Evolutionary conservation across 2,888 invertebrate genomes (phyloP).

Genomic region (Gasteruption jaculator): DNA sequence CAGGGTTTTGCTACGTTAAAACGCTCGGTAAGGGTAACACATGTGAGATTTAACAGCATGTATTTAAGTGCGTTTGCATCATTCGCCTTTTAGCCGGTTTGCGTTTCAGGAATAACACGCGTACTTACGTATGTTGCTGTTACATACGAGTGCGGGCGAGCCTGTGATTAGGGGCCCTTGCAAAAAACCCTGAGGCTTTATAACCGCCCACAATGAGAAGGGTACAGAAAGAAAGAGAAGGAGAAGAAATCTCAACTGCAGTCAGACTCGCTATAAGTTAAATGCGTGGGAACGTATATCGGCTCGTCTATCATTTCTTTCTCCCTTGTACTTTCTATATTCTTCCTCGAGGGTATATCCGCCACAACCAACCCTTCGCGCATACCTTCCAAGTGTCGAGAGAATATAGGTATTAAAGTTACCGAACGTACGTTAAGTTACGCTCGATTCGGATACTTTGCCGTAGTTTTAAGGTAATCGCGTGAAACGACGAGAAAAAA

Average conservation of each 20-base stretch:
- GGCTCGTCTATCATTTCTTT: conserved; percentile 28
- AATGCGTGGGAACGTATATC: conserved; percentile 24
- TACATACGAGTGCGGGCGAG: conserved; percentile 32
- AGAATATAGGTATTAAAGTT: too few relatives aligned
- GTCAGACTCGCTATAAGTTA: conserved; percentile 18
- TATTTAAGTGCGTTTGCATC: conserved; percentile 33
- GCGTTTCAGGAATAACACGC: conserved; percentile 25
- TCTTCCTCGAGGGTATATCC: too few relatives aligned
- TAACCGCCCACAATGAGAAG: conserved; percentile 43
- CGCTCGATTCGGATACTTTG: too few relatives aligned
- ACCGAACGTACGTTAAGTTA: too few relatives aligned
- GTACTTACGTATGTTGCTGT: conserved; percentile 2
- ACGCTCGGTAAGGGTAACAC: too few relatives aligned
- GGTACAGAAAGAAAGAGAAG: conserved; percentile 16
- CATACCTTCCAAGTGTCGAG: too few relatives aligned
- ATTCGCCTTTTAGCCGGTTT: conserved; percentile 29
- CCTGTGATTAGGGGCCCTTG: conserved; percentile 46
- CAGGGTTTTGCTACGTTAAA: too few relatives aligned
- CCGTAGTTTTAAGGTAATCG: too few relatives aligned
- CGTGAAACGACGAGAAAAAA: too few relatives aligned
- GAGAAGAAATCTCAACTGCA: conserved; percentile 8
- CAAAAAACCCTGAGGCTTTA: conserved; percentile 34
- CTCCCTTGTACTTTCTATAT: too few relatives aligned
- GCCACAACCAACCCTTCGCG: too few relatives aligned
- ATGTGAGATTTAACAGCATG: conserved; percentile 23